phyloP scores from a whole-genome alignment of 2,797 vertebrate genomes.

The Ceryle rudis region DNA sequence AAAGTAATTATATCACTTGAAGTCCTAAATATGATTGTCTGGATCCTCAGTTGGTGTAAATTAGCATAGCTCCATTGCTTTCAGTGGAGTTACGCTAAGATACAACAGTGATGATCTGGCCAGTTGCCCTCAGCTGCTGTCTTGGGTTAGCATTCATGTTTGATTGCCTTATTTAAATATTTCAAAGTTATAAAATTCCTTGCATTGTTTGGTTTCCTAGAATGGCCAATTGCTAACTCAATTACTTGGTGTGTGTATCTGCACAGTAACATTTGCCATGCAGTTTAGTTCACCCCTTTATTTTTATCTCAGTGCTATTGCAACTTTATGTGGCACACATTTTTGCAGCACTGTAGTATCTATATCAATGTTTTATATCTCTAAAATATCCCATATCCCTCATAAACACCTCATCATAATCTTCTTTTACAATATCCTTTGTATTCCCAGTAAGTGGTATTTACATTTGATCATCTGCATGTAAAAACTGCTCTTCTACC shows the following conservation, averaged over 20 bases:
- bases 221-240: slow-evolving; percentile 1
- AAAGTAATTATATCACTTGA: slow-evolving; percentile 2
- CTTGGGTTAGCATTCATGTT: slow-evolving; percentile 75
- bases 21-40: slow-evolving; percentile 4
- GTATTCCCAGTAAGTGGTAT: slow-evolving; percentile 45
- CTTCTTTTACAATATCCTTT: slow-evolving; percentile 50
- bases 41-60: slow-evolving; percentile 65
- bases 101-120: slow-evolving; percentile 62
- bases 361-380: slow-evolving; percentile 51
- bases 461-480: slow-evolving; percentile 66
- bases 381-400: slow-evolving; percentile 37
- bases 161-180: slow-evolving; percentile 57
- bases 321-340: slow-evolving; percentile 48
- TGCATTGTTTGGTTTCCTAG: slow-evolving; percentile 53
- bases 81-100: slow-evolving; percentile 50
- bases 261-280: slow-evolving; percentile 58
- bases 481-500: slow-evolving; percentile 44
- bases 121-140: slow-evolving; percentile 61
- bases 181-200: slow-evolving; percentile 35
- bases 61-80: slow-evolving; percentile 46
- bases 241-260: slow-evolving; percentile 53
- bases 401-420: slow-evolving; percentile 58
- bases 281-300: slow-evolving; percentile 53
- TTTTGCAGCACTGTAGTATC: slow-evolving; percentile 36
- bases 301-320: slow-evolving; percentile 54